These are phyloP conservation scores for Lepidocyrtinus sp. DNA, from an alignment of 2,888 invertebrate genomes.

Conservation along the genomic window DNA sequence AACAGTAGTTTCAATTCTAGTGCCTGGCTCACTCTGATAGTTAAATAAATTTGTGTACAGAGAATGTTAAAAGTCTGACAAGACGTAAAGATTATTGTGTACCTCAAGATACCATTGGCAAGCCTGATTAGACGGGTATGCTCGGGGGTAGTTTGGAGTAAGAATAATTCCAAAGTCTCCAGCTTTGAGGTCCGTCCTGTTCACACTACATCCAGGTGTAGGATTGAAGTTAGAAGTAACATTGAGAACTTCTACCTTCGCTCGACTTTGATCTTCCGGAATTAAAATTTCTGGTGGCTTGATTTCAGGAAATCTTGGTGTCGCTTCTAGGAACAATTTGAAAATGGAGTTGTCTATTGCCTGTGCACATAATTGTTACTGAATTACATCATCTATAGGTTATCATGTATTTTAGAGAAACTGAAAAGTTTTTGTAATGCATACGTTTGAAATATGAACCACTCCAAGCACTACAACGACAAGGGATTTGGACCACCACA, in stretches of 20 bases:
- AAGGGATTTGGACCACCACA: not conserved
- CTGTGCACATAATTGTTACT: constrained; percentile 24
- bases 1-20: constrained; percentile 65
- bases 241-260: constrained; percentile 56
- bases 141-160: constrained; percentile 67
- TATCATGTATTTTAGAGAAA: too few relatives aligned
- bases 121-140: constrained; percentile 64
- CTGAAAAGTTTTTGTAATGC: not conserved
- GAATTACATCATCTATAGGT: too few relatives aligned
- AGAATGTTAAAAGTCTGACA: too few relatives aligned
- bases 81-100: too few relatives aligned
- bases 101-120: constrained; percentile 65
- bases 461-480: constrained; percentile 28
- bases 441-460: constrained; percentile 45
- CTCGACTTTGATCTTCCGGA: constrained; percentile 53
- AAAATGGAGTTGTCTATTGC: constrained; percentile 52
- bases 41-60: too few relatives aligned
- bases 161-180: constrained; percentile 67
- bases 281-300: constrained; percentile 53
- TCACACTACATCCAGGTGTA: constrained; percentile 63
- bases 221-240: constrained; percentile 62
- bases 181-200: constrained; percentile 61
- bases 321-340: constrained; percentile 61
- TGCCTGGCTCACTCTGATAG: constrained; percentile 58
- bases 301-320: constrained; percentile 64